Conservation (phyloP, 2,797 vertebrate species). For the Odontamblyopus lacepedii region DNA sequence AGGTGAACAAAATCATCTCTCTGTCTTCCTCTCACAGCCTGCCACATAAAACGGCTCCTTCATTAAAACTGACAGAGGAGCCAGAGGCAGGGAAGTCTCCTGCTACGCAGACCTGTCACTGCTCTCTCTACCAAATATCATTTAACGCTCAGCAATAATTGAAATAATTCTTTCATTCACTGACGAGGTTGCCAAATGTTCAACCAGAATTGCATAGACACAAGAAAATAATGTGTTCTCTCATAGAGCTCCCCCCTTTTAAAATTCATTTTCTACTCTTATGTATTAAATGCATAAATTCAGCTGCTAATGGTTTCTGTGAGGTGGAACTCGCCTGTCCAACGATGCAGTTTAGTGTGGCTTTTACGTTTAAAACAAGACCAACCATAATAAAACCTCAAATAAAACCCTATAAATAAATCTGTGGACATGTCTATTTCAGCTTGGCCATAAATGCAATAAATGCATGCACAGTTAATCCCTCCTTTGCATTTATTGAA, state of each 20-base stretch:
- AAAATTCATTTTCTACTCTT: constrained; percentile 76
- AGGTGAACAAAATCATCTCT: constrained; percentile 44
- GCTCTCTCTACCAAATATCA: constrained; percentile 69
- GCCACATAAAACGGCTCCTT: constrained; percentile 68
- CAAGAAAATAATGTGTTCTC: constrained; percentile 72
- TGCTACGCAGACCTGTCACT: constrained; percentile 75
- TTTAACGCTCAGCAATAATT: constrained; percentile 73
- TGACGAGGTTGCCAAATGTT: constrained; percentile 77
- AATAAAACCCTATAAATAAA: constrained; percentile 43
- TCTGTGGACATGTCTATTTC: constrained; percentile 66
- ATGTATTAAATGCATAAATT: constrained; percentile 80
- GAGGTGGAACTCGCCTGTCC: constrained; percentile 64
- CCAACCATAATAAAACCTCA: constrained; percentile 67
- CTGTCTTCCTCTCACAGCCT: constrained; percentile 32
- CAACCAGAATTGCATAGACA: constrained; percentile 74
- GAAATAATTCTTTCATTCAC: constrained; percentile 78
- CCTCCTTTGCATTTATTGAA: constrained; percentile 57
- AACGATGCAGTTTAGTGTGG: constrained; percentile 64
- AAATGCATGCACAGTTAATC: constrained; percentile 70
- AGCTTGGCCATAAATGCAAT: constrained; percentile 61
- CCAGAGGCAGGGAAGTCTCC: constrained; percentile 69
- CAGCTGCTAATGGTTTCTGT: constrained; percentile 71
- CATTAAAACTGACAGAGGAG: constrained; percentile 77
- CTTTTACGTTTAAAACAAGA: constrained; percentile 74
- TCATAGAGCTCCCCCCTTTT: constrained; percentile 58